Percentiles rank a stretch among this genome's conserved stretches.
These are phyloP conservation scores for Drosophila rellima DNA, from an alignment of 2,888 invertebrate genomes.

Conservation along the genomic window DNA sequence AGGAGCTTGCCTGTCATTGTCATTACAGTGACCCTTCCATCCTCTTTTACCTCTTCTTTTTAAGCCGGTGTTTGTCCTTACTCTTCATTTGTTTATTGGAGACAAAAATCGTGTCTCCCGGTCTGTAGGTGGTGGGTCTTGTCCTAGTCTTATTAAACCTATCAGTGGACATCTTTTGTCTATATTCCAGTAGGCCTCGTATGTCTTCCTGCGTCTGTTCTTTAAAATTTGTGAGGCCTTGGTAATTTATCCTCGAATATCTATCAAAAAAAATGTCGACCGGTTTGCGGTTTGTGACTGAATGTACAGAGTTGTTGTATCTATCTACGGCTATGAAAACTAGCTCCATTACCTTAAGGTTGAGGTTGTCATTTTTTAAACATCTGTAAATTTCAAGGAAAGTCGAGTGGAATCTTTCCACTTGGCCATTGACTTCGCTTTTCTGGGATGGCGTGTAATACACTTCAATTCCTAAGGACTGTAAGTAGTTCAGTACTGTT, in stretches of 20 bases:
- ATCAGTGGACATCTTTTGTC: not conserved
- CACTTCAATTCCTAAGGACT: not conserved
- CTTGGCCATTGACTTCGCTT: not conserved
- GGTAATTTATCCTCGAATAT: slow-evolving; percentile 3
- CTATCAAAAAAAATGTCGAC: slow-evolving; percentile 6
- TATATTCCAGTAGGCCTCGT: not conserved
- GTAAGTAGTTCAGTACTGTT: too few relatives aligned
- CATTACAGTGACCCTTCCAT: too few relatives aligned
- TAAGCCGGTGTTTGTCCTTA: too few relatives aligned
- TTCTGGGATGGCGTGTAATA: slow-evolving; percentile 1
- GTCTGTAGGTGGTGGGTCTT: not conserved
- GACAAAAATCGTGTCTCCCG: not conserved
- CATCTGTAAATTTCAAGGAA: slow-evolving; percentile 8
- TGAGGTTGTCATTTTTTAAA: not conserved
- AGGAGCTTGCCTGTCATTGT: too few relatives aligned
- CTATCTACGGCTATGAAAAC: slow-evolving; percentile 4
- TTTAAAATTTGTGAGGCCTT: slow-evolving; percentile 2
- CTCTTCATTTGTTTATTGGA: too few relatives aligned
- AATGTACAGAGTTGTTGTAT: not conserved
- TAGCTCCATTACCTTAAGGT: not conserved
- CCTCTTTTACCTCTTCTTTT: too few relatives aligned
- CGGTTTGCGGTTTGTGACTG: too few relatives aligned
- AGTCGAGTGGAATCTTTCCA: slow-evolving; percentile 5
- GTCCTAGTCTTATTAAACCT: slow-evolving; percentile 2
- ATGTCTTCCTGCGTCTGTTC: not conserved